Percentiles rank a stretch among this genome's conserved stretches.
Evolutionary conservation across 2,888 invertebrate genomes (phyloP).

Genomic region (Nomada fabriciana): DNA sequence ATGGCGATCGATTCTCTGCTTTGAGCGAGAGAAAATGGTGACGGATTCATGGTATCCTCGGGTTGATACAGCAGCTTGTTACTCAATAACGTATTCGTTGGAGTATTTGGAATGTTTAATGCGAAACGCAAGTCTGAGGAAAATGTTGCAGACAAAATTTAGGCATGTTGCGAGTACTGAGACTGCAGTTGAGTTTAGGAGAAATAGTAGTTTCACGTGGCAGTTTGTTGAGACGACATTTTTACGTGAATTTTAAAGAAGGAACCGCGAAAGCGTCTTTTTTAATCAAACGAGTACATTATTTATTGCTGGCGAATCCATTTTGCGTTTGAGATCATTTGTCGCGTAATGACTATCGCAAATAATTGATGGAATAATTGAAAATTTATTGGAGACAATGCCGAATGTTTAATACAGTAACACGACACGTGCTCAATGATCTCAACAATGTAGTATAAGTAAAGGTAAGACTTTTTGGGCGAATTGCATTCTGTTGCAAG

Average conservation of each 20-base stretch:
- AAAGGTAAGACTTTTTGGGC: constrained; percentile 17
- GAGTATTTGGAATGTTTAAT: constrained; percentile 4
- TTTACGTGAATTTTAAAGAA: not conserved
- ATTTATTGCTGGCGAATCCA: not conserved
- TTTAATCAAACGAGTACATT: not conserved
- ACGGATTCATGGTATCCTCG: not conserved
- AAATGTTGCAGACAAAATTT: not conserved
- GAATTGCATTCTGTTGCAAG: constrained; percentile 80
- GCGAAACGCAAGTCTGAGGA: not conserved
- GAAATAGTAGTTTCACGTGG: constrained; percentile 1
- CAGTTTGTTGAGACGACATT: not conserved
- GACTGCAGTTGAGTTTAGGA: not conserved
- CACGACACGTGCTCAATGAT: constrained; percentile 47
- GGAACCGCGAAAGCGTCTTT: not conserved
- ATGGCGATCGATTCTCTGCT: not conserved
- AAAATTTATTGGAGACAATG: not conserved
- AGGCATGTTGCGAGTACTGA: not conserved
- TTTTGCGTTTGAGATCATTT: not conserved
- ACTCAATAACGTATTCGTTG: constrained; percentile 11
- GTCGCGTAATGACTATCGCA: not conserved
- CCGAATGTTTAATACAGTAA: not conserved
- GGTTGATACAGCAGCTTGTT: constrained; percentile 8
- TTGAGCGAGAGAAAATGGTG: not conserved
- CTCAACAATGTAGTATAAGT: constrained; percentile 29
- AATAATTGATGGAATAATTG: no score